Conservation (phyloP, 2,797 vertebrate genomes). For the Eidolon dupreanum region DNA sequence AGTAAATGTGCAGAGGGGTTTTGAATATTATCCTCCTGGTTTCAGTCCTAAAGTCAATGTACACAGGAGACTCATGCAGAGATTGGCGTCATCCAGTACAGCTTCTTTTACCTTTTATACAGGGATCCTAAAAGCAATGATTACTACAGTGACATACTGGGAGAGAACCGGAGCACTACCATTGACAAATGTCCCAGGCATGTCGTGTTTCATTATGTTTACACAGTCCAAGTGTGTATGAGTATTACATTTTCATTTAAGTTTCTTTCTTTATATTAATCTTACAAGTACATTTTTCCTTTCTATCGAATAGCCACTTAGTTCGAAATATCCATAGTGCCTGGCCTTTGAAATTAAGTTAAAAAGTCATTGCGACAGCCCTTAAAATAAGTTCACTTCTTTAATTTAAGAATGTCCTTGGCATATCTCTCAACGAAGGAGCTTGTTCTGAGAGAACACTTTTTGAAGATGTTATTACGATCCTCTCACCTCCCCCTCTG, state of each 20-base stretch:
- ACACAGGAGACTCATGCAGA: not conserved
- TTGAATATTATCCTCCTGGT: conserved; percentile 6
- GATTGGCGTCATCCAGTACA: conserved; percentile 29
- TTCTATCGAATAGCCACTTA: conserved; percentile 34
- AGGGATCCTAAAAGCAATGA: not conserved
- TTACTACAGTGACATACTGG: not conserved
- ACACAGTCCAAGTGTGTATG: not conserved
- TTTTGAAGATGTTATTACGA: not conserved
- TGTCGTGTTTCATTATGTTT: conserved; percentile 14
- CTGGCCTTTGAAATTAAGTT: conserved; percentile 12
- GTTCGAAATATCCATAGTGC: not conserved
- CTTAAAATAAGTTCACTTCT: conserved; percentile 15
- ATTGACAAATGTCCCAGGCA: not conserved
- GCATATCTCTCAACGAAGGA: not conserved
- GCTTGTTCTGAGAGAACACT: not conserved
- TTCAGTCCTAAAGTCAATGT: not conserved
- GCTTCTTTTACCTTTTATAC: not conserved
- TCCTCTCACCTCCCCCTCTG: not conserved
- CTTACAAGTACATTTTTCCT: not conserved
- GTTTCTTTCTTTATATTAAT: not conserved
- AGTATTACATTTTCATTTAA: conserved; percentile 28
- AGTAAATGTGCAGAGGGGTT: not conserved
- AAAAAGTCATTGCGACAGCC: not conserved
- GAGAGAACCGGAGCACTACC: not conserved
- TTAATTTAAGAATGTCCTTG: conserved; percentile 10